These are phyloP conservation scores for Sitta europaea DNA, from an alignment of 2,113 vertebrate genomes.

Conservation along the genomic window DNA sequence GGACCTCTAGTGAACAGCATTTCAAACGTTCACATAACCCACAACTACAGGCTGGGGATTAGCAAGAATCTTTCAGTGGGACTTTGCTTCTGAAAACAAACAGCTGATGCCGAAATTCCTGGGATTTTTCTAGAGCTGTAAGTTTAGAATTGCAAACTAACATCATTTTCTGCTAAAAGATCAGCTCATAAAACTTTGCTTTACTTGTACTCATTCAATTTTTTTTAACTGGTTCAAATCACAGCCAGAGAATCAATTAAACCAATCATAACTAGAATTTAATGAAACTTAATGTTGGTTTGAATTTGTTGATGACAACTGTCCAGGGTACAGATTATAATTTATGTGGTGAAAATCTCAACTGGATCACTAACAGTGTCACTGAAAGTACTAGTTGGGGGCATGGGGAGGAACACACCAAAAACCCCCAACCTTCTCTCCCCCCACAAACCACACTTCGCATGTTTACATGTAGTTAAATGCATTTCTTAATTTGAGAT, in stretches of 20 bases:
- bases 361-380: not conserved
- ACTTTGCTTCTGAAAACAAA: slow-evolving; percentile 74
- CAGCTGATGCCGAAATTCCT: slow-evolving; percentile 73
- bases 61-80: slow-evolving; percentile 70
- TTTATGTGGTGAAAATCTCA: not conserved
- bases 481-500: not conserved
- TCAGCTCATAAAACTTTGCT: not conserved
- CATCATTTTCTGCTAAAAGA: slow-evolving; percentile 41
- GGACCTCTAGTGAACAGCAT: slow-evolving; percentile 34
- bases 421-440: not conserved
- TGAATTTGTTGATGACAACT: not conserved
- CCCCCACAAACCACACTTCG: slow-evolving; percentile 11
- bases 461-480: not conserved
- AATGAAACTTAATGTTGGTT: not conserved
- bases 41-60: slow-evolving; percentile 60
- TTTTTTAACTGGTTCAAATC: not conserved
- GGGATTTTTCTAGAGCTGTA: slow-evolving; percentile 63
- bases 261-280: not conserved
- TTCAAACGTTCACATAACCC: slow-evolving; percentile 66
- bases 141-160: slow-evolving; percentile 56
- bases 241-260: not conserved
- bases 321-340: not conserved
- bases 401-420: not conserved
- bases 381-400: slow-evolving; percentile 28
- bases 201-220: not conserved